Percentiles rank a stretch among this genome's conserved stretches.
These are phyloP conservation scores for Potorous gilbertii DNA, from an alignment of 2,797 vertebrate species.

Conservation along the genomic window DNA sequence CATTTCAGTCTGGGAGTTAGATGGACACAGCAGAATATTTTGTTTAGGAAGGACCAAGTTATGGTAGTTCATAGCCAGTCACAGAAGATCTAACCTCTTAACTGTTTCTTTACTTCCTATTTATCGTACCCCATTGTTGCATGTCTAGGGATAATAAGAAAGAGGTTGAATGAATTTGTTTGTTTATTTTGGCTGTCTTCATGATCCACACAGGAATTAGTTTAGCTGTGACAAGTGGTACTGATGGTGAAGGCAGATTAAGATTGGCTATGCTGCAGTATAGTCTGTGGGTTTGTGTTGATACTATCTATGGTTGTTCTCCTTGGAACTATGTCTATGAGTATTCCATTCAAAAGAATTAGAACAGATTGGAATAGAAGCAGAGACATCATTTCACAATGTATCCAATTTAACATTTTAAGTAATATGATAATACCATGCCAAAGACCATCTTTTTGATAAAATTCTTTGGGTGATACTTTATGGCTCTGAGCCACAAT, in stretches of 20 bases:
- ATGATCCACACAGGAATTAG: constrained; percentile 33
- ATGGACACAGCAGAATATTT: background rate
- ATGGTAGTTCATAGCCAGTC: background rate
- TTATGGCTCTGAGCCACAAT: constrained; percentile 15
- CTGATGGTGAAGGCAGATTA: constrained; percentile 3
- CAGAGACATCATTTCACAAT: background rate
- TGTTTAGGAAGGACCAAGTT: constrained; percentile 3
- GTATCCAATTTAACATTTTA: background rate
- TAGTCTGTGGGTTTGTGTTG: background rate
- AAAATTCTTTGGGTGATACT: background rate
- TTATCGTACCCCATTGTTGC: constrained; percentile 1
- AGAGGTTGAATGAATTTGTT: background rate
- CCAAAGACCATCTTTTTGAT: constrained; percentile 20
- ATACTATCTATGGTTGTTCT: background rate
- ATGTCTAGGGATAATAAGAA: constrained; percentile 22
- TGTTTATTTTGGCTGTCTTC: constrained; percentile 46
- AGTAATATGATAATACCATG: constrained; percentile 37
- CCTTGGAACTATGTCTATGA: background rate
- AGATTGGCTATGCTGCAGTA: background rate
- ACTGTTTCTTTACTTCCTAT: background rate
- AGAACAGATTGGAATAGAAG: background rate
- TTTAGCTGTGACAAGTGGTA: constrained; percentile 12
- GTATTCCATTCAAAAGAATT: constrained; percentile 5
- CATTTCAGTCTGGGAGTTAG: background rate
- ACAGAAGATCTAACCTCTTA: background rate